Evolutionary conservation across 2,113 vertebrate species (phyloP).

Genomic region (Delphinapterus leucas): DNA sequence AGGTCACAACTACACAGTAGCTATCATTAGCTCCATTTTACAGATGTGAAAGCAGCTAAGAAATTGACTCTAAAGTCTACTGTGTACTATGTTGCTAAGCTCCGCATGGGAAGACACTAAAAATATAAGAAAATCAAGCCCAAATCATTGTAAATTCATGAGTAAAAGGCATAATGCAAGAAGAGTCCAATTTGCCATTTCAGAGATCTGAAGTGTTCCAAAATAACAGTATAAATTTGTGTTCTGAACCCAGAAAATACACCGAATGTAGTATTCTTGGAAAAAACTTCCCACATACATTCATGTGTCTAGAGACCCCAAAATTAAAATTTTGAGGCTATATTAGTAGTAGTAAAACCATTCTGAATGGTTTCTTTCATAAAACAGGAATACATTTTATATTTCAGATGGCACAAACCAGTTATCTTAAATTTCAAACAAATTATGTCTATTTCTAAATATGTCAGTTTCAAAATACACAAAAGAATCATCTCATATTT

Average conservation of each 20-base stretch:
- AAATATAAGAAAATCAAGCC: neutral
- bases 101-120: neutral
- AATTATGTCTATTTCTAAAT: constrained; percentile 15
- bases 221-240: neutral
- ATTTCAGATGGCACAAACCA: neutral
- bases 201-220: neutral
- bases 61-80: neutral
- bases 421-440: constrained; percentile 20
- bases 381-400: neutral
- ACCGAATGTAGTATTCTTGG: neutral
- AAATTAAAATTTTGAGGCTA: neutral
- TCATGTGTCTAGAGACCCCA: neutral
- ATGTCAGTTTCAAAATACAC: constrained; percentile 5
- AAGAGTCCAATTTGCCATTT: neutral
- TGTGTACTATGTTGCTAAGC: neutral
- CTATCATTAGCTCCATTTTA: neutral
- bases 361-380: neutral
- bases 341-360: too few relatives aligned
- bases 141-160: neutral
- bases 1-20: neutral
- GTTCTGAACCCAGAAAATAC: neutral
- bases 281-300: neutral
- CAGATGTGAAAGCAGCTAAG: neutral
- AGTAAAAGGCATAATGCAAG: neutral
- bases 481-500: constrained; percentile 16